Evolutionary conservation across 2,113 vertebrate species (phyloP).

Genomic region (Rattus norvegicus): GRCr8 NC_086020.1:238376001-238376500

Average conservation of each 20-base stretch:
- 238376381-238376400: background rate
- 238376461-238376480: background rate
- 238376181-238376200: background rate
- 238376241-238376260: background rate
- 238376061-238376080: background rate
- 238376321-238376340: constrained; percentile 20
- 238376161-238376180: background rate
- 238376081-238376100: background rate
- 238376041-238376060: background rate
- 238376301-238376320: constrained; percentile 13
- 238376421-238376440: background rate
- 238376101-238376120: background rate
- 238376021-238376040: background rate
- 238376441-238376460: background rate
- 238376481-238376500: background rate
- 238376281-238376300: constrained; percentile 10
- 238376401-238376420: background rate
- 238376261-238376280: constrained; percentile 8
- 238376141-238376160: background rate
- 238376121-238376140: background rate
- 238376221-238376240: background rate
- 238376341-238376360: background rate
- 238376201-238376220: background rate
- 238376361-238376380: background rate
- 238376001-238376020: background rate